Evolutionary conservation across 2,888 invertebrate genomes (phyloP), one percentile per base, ranked within the genome.

Genomic region (Vesta saturnalis): DNA sequence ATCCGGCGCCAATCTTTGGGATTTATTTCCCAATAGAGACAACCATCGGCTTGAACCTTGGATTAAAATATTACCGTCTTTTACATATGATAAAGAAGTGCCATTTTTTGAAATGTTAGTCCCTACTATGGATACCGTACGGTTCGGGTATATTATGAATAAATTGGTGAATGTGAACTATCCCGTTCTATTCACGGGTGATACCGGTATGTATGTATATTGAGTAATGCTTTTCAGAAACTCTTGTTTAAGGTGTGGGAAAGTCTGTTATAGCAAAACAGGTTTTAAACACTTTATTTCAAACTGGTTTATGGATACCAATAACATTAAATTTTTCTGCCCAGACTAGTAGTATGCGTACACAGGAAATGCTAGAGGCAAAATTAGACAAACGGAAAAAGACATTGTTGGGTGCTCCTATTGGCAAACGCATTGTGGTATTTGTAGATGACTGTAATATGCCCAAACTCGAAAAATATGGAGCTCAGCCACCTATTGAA

Each of bases 391-490:
- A 92, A 79, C 89, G 93, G 47, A 93, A 93, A 73, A 91, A 91
- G 71, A 92, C 89, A 21, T 87, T 94, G 4, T 83, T 96, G 46
- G 94, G 95, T 6, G 94, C 95, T 0, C 95, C 96, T 0, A 81
- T 90, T 23, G 94, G 94, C 10, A 95, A 95, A 82, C 90, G 91
- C 67, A 88, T 96, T 0, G 89, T 95, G 1, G 88, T 95, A 64
- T 95, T 96, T 78, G 92, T 96, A 18, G 96, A 96, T 79, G 96
- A 96, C 79, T 91, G 96, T 0, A 96, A 96, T 79, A 96, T 96
- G 96, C 96, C 96, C 0, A 90, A 90, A 79, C 85, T 91, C 77
- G 95, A 92, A 82, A 90, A 91, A 0, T 97, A 96, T 77, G 97
- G 96, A 6, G 93, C 96, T 8, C 96, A 96, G 80, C 95, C 96